Percentiles rank a stretch among this genome's conserved stretches.
Evolutionary conservation across 2,113 vertebrate genomes (phyloP).

Genomic region (Tetrao urogallus): DNA sequence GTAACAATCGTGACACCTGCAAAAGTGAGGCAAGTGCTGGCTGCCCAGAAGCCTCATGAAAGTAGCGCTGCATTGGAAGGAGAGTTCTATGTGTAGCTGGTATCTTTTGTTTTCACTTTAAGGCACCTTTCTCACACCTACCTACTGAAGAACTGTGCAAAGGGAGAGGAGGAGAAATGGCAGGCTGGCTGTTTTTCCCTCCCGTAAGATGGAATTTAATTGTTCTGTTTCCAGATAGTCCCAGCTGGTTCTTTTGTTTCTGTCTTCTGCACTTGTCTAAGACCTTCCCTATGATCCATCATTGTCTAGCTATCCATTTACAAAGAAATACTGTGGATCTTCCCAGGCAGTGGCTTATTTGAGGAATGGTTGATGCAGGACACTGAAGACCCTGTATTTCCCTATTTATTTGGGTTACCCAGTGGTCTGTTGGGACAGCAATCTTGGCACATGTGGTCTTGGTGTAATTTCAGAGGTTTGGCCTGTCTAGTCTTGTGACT

Average conservation of each 20-base stretch:
- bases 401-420: background rate
- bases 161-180: background rate
- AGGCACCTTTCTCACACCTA: background rate
- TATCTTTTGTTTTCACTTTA: background rate
- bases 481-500: background rate
- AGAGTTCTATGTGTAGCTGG: background rate
- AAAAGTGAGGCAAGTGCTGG: background rate
- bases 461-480: background rate
- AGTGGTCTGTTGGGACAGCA: background rate
- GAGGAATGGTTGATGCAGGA: background rate
- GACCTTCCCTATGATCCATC: background rate
- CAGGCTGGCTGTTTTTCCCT: background rate
- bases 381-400: background rate
- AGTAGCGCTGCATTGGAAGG: background rate
- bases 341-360: background rate
- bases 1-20: rapidly evolving
- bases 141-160: background rate
- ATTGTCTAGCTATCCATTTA: background rate
- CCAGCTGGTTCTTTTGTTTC: background rate
- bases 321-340: background rate
- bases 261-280: rapidly evolving
- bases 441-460: background rate
- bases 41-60: background rate
- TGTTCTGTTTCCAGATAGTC: background rate
- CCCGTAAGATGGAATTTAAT: background rate